phyloP scores from a whole-genome alignment of 2,888 invertebrate species.

The Chrysodeixis includens region DNA sequence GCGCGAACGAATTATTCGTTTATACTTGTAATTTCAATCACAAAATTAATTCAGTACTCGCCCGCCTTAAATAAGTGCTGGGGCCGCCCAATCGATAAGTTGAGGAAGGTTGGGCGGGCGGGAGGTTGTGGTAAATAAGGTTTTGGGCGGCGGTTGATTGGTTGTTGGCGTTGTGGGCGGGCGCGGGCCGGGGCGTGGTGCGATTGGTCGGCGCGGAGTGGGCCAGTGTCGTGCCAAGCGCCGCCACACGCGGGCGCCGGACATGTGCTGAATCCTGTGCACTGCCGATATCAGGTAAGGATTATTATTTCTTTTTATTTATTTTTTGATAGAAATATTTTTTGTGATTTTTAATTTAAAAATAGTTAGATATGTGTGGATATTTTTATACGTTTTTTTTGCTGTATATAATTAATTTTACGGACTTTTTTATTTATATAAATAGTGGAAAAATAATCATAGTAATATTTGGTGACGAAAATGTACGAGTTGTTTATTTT shows the following conservation, averaged over 20 bases:
- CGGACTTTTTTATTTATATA: no score
- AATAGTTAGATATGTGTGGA: no score
- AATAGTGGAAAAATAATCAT: no score
- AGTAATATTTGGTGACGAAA: no score
- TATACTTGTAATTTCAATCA: conserved; percentile 86
- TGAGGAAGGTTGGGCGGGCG: conserved; percentile 79
- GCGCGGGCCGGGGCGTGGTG: conserved; percentile 65
- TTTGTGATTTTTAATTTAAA: no score
- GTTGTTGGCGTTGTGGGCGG: conserved; percentile 64
- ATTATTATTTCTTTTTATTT: background rate
- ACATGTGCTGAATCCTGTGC: conserved; percentile 57
- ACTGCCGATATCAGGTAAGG: conserved; percentile 47
- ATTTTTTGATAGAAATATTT: background rate
- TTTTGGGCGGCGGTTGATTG: conserved; percentile 72
- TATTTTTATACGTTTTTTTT: no score
- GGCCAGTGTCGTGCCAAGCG: conserved; percentile 49
- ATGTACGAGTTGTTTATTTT: background rate
- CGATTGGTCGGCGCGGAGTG: conserved; percentile 61
- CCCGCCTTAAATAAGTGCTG: conserved; percentile 86
- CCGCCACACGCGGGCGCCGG: conserved; percentile 38
- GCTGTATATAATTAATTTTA: no score
- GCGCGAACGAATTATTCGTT: conserved; percentile 79
- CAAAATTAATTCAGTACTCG: conserved; percentile 84
- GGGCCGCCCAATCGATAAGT: conserved; percentile 85
- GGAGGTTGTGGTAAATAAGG: conserved; percentile 84